Conservation (phyloP, 2,113 vertebrate genomes). For the Chaetorhynchus papuensis region DNA sequence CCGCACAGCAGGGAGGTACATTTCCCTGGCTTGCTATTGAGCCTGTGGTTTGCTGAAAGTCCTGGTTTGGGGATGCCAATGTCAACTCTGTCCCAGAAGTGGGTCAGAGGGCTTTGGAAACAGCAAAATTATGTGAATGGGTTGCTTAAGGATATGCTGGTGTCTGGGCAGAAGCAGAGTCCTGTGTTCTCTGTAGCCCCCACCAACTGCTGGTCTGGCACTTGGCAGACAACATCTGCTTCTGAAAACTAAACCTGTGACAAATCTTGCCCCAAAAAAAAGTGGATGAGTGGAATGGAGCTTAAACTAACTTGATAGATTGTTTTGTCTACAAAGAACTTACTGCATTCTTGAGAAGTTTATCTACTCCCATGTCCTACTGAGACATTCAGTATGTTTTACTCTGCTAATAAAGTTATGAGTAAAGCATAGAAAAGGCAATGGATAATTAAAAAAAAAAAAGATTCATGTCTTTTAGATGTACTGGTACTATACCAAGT, state of each 20-base stretch:
- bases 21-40: neutral
- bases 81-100: fast-evolving
- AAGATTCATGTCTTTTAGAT: neutral
- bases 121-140: neutral
- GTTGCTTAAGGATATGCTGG: neutral
- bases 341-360: neutral
- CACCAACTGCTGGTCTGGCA: neutral
- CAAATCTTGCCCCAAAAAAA: neutral
- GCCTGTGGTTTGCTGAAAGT: neutral
- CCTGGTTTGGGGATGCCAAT: neutral
- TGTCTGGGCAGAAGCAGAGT: neutral
- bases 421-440: neutral
- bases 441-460: neutral
- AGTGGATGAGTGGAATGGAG: neutral
- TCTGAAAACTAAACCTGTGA: neutral
- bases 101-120: neutral
- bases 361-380: neutral
- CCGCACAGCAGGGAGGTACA: neutral
- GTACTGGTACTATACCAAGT: neutral
- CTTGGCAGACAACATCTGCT: neutral
- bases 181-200: neutral
- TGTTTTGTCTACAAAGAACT: neutral
- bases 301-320: neutral
- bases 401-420: neutral
- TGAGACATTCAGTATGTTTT: neutral